phyloP scores from a whole-genome alignment of 1,140 invertebrate species.

The Archivesica marissinica region DNA sequence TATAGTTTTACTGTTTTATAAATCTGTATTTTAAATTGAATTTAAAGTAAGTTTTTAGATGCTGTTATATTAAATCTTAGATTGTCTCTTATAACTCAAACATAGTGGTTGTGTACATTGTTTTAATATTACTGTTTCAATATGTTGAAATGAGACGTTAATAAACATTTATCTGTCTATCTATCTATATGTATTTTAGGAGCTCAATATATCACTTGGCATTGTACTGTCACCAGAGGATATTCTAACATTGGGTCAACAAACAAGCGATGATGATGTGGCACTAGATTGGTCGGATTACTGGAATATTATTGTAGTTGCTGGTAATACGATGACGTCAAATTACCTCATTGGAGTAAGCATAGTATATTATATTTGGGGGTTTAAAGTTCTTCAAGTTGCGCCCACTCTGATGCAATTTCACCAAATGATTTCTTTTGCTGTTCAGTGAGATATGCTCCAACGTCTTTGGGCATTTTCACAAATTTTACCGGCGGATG shows the following conservation, averaged over 20 bases:
- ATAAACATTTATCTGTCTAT: too few relatives aligned
- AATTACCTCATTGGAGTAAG: too few relatives aligned
- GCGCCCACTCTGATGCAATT: conserved; percentile 77
- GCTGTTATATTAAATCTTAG: too few relatives aligned
- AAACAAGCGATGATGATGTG: background rate
- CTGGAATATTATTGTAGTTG: conserved; percentile 55
- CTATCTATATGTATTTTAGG: background rate
- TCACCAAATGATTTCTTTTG: conserved; percentile 78
- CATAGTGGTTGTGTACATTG: too few relatives aligned
- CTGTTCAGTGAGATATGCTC: conserved; percentile 79
- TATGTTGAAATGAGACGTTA: too few relatives aligned
- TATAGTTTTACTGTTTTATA: too few relatives aligned
- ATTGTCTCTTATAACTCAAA: too few relatives aligned
- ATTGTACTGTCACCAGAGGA: conserved; percentile 27
- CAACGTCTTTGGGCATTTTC: conserved; percentile 77
- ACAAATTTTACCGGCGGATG: conserved; percentile 28
- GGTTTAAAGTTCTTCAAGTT: conserved; percentile 79
- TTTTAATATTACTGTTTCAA: too few relatives aligned
- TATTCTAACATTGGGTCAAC: conserved; percentile 19
- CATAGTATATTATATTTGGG: too few relatives aligned
- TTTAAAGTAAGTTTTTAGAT: too few relatives aligned
- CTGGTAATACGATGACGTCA: too few relatives aligned
- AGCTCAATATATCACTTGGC: background rate
- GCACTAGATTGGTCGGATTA: conserved; percentile 22
- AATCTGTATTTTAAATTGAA: too few relatives aligned